Evolutionary conservation across 2,888 invertebrate species (phyloP).

Genomic region (Drosophila nr. perissopoda): DNA sequence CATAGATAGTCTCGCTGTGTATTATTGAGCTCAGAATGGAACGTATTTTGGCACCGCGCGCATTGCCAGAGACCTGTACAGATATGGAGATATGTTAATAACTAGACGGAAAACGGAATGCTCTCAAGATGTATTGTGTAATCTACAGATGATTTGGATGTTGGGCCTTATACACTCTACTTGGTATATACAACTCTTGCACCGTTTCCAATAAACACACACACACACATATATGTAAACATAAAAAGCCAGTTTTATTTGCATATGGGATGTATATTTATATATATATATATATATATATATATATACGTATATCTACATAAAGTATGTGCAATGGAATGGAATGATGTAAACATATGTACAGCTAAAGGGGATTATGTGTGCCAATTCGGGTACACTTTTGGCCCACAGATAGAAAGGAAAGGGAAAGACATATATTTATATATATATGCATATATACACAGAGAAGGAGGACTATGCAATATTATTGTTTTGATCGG

Average conservation of each 20-base stretch:
- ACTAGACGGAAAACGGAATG: neutral
- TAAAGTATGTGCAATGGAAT: neutral
- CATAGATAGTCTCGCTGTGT: constrained; percentile 95
- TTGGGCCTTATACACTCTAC: constrained; percentile 26
- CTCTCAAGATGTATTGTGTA: neutral
- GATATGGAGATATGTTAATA: constrained; percentile 19
- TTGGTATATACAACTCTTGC: constrained; percentile 37
- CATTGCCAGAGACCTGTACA: constrained; percentile 86
- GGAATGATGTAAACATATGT: neutral
- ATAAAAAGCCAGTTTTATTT: constrained; percentile 19
- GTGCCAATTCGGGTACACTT: neutral
- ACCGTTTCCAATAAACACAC: constrained; percentile 28
- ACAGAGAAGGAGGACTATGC: constrained; percentile 7
- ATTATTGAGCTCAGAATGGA: constrained; percentile 95
- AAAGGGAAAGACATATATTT: constrained; percentile 3
- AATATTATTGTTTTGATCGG: neutral
- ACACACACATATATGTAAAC: neutral
- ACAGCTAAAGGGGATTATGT: constrained; percentile 11
- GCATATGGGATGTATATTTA: constrained; percentile 1
- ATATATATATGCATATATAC: neutral
- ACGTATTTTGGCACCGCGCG: constrained; percentile 93
- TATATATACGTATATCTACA: neutral
- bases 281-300: neutral
- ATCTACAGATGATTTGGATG: constrained; percentile 51
- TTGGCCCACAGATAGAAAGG: neutral